Percentiles rank a stretch among this genome's conserved stretches.
These are phyloP conservation scores for Merops nubicus DNA, from an alignment of 2,113 vertebrate species.

Conservation along the genomic window DNA sequence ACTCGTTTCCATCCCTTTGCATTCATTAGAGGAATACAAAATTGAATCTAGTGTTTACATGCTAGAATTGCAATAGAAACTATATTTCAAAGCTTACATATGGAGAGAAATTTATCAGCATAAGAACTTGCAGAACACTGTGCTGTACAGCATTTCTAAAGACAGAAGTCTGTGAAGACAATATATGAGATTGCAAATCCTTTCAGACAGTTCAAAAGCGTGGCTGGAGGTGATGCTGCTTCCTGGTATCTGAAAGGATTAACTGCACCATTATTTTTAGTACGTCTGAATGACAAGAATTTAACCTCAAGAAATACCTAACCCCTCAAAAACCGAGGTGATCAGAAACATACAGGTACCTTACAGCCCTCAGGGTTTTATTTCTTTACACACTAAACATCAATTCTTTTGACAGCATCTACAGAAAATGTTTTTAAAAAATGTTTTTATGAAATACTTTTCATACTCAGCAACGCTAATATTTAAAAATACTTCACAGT, in stretches of 20 bases:
- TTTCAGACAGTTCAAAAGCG: not conserved
- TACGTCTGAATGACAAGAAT: constrained; percentile 6
- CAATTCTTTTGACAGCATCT: constrained; percentile 33
- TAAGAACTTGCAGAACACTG: constrained; percentile 32
- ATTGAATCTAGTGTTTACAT: constrained; percentile 46
- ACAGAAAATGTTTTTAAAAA: constrained; percentile 34
- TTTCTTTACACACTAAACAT: constrained; percentile 41
- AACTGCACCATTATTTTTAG: constrained; percentile 29
- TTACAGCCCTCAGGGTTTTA: constrained; percentile 23
- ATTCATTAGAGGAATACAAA: constrained; percentile 59
- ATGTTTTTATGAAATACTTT: constrained; percentile 51
- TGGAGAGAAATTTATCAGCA: constrained; percentile 13
- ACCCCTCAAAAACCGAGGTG: constrained; percentile 20
- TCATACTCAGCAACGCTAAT: constrained; percentile 52
- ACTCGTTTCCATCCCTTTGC: constrained; percentile 49
- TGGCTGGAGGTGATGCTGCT: constrained; percentile 38
- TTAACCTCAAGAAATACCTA: constrained; percentile 43
- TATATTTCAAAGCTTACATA: constrained; percentile 22
- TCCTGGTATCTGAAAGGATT: constrained; percentile 11
- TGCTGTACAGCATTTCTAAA: constrained; percentile 35
- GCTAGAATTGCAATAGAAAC: constrained; percentile 48
- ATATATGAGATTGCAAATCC: not conserved
- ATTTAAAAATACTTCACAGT: constrained; percentile 70
- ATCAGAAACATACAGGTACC: constrained; percentile 35
- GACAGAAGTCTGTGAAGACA: constrained; percentile 23